Evolutionary conservation across 2,113 vertebrate genomes (phyloP), one percentile per base, ranked within the genome.

Genomic region (Sapayoa aenigma): DNA sequence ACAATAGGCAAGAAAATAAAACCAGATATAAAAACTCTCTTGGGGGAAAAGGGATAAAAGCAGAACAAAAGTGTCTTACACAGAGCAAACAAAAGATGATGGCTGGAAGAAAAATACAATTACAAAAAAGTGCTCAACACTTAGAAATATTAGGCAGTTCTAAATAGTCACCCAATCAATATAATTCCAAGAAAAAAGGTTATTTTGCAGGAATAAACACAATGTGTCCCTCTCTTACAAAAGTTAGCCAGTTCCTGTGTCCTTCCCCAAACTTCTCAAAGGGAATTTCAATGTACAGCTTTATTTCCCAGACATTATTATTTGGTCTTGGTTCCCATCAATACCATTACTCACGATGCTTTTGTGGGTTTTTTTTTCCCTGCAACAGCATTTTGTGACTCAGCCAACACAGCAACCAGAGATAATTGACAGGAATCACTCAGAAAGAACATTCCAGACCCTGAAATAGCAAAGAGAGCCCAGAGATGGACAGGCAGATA

Each of bases 1-100:
- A 94, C 47, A 91, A 71, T 14, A 71, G 63, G 63, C 23, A 28
- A 81, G 75, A 49, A 93, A 94, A 94, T 88, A 83, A 94, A 94
- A 47, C 12, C 68, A 65, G 39, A 67, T 88, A 56, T 55, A 92
- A 88, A 5, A 81, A 52, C 67, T 37, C 52, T 63, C 47, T 23
- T 9, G 65, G 33, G 84, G 68, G 35, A 75, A 62, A 59, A 35
- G 68, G 15, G 35, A 25, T 42, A 52, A 93, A 93, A 73, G n/a
- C 44, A 67, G 55, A 95, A 93, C n/a, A 71, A 80, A 90, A 59
- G 46, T 10, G 25, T 55, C 24, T 66, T 42, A 55, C 42, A 23
- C 69, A 67, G 52, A 11, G 17, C 71, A 76, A 94, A 87, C 22
- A 73, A 76, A 77, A 50, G 41, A 68, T 20, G 39, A 69, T 11